Base-by-base conservation (phyloP, 2,888 invertebrate genomes). In the Andricus quercusramuli region DNA sequence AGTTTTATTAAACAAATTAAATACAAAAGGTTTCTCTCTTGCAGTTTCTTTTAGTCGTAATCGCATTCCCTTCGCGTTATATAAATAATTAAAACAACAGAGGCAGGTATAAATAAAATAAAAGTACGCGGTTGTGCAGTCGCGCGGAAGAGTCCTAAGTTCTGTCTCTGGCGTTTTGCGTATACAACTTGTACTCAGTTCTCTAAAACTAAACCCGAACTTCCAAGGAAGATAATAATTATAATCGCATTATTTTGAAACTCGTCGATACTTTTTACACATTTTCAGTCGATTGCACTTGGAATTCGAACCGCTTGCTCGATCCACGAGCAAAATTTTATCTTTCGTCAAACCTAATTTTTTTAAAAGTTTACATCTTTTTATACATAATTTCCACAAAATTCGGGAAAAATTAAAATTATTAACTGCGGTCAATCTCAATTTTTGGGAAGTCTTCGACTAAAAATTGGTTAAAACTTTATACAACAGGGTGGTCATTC, bases 1-100 rank as follows among this genome's bases (percentile, higher is more conserved):
- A 90, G 88, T 92, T 92, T 91, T 91, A 90, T 91, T 92, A 90
- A 91, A 90, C 90, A 90, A 91, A 92, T 90, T 91, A 91, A 91
- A 91, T 91, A 91, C 90, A 91, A 92, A 92, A 90, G 88, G 74
- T 74, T 56, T 74, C 70, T 74, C 74, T 82, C 83, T 87, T 85
- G 87, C 81, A 83, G 85, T 83, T 78, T 78, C 56, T 65, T 81
- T 85, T 85, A 78, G 82, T 83, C 82, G 79, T 81, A 81, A 77
- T 85, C 80, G 70, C 74, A 77, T 81, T 67, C 77, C 65, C 79
- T 83, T 84, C 79, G 80, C 85, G 68, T 79, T 80, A 84, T 88
- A 90, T 90, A 90, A 90, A 89, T 90, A 90, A 90, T 89, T 88
- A 89, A 90, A 90, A 89, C 85, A 88, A 89, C 85, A 88, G 87